Evolutionary conservation across 2,888 invertebrate species (phyloP).

Genomic region (Oxyteleia sp.): DNA sequence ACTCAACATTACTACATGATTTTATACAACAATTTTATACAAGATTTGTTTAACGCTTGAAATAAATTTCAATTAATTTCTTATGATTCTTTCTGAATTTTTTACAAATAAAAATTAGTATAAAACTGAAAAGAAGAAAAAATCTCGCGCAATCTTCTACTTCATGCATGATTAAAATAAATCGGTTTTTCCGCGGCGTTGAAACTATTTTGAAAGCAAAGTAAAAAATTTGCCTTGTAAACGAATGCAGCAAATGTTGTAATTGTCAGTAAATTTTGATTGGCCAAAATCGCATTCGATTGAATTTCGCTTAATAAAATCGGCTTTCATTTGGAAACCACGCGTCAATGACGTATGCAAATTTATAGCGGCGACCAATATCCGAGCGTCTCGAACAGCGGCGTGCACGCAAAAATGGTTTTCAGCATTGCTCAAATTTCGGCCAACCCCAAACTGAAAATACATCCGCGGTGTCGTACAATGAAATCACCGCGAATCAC

Average conservation of each 20-base stretch:
- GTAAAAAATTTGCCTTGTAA: neutral
- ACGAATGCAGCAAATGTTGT: constrained; percentile 1
- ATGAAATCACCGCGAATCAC: constrained; percentile 38
- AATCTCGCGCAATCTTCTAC: no score
- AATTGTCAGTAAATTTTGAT: constrained; percentile 34
- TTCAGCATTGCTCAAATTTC: constrained; percentile 9
- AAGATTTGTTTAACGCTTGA: no score
- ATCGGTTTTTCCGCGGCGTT: no score
- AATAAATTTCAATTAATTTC: no score
- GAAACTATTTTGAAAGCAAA: neutral
- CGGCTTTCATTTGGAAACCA: constrained; percentile 22
- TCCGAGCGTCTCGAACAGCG: constrained; percentile 36
- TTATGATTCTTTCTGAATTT: no score
- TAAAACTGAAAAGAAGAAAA: no score
- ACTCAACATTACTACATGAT: no score
- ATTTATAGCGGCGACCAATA: constrained; percentile 46
- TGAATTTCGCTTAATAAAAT: constrained; percentile 49
- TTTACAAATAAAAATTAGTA: no score
- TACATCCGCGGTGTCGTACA: constrained; percentile 26
- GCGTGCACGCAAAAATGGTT: constrained; percentile 38
- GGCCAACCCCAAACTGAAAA: constrained; percentile 5
- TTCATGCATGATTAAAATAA: no score
- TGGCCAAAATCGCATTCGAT: constrained; percentile 28
- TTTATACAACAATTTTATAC: no score
- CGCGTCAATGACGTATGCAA: constrained; percentile 65